Evolutionary conservation across 2,888 invertebrate species (phyloP).

Genomic region (Phortica magna): DNA sequence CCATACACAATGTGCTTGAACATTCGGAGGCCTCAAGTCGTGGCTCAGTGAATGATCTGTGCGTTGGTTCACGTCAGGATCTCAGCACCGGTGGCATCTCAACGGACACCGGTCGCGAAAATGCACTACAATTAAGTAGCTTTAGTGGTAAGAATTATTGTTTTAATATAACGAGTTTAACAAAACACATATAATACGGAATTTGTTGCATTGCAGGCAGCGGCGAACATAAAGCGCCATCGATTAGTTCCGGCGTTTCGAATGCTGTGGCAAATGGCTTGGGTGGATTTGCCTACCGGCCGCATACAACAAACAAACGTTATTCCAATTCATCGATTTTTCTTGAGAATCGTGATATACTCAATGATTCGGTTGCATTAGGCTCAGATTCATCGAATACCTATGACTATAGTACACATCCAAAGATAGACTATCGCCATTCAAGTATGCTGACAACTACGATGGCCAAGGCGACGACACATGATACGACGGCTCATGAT

Average conservation of each 20-base stretch:
- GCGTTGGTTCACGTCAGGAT: conserved; percentile 76
- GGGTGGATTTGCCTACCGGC: conserved; percentile 73
- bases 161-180: conserved; percentile 39
- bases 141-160: conserved; percentile 66
- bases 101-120: conserved; percentile 70
- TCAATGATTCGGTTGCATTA: conserved; percentile 72
- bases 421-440: conserved; percentile 76
- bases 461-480: conserved; percentile 52
- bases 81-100: conserved; percentile 74
- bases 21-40: conserved; percentile 76
- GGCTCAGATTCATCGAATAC: conserved; percentile 58
- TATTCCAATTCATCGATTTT: conserved; percentile 78
- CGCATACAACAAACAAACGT: conserved; percentile 69
- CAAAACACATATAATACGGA: conserved; percentile 28
- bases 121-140: conserved; percentile 72
- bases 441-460: conserved; percentile 72
- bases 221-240: conserved; percentile 74
- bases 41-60: conserved; percentile 75
- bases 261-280: conserved; percentile 74
- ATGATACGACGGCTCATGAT: not conserved
- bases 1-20: conserved; percentile 77
- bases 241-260: conserved; percentile 74
- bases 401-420: conserved; percentile 69
- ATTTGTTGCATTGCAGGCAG: conserved; percentile 59
- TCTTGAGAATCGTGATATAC: conserved; percentile 78